Percentiles rank a stretch among this genome's conserved stretches.
Evolutionary conservation across 1,140 invertebrate species (phyloP).

Genomic region (Spodoptera frugiperda): DNA sequence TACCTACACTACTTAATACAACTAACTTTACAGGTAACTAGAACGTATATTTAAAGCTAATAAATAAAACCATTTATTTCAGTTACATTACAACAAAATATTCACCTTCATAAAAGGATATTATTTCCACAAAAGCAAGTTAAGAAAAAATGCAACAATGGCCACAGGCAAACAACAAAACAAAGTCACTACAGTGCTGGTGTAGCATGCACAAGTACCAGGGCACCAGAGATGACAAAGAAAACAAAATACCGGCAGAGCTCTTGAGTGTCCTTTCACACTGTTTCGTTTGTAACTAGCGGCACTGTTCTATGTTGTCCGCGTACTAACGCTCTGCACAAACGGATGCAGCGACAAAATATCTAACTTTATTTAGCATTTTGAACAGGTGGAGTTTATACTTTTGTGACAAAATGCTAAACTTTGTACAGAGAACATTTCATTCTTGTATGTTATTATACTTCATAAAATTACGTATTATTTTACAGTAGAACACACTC

Average conservation of each 20-base stretch:
- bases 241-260: slow-evolving; percentile 54
- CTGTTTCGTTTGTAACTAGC: slow-evolving; percentile 45
- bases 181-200: slow-evolving; percentile 50
- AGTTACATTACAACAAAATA: too few species aligned
- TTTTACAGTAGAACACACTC: too few species aligned
- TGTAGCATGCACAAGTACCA: slow-evolving; percentile 58
- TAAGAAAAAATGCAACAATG: slow-evolving; percentile 10
- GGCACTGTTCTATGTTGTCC: slow-evolving; percentile 39
- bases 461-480: too few species aligned
- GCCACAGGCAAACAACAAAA: slow-evolving; percentile 48
- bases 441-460: too few species aligned
- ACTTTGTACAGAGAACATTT: too few species aligned
- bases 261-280: slow-evolving; percentile 57
- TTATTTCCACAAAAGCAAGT: slow-evolving; percentile 3
- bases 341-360: background rate
- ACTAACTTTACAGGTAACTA: too few species aligned
- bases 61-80: too few species aligned
- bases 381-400: too few species aligned
- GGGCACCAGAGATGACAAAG: slow-evolving; percentile 60
- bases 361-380: background rate
- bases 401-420: too few species aligned
- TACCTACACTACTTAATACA: too few species aligned
- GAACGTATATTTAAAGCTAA: too few species aligned
- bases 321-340: background rate
- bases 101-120: slow-evolving; percentile 13